These are phyloP conservation scores for Cynopterus brachyotis DNA, from an alignment of 2,113 vertebrate genomes.

Conservation along the genomic window DNA sequence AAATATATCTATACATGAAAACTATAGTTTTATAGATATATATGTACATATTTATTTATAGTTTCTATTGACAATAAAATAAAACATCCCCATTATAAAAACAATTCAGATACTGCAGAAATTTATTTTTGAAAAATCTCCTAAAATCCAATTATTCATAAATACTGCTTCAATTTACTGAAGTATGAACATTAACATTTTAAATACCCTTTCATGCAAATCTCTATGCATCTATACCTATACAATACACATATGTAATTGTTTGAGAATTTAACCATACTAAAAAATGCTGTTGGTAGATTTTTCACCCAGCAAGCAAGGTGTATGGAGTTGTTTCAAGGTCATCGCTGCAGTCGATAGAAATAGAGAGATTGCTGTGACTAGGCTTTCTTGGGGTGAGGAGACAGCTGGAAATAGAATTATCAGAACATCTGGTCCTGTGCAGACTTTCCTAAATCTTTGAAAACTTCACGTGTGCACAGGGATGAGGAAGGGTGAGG, in stretches of 20 bases:
- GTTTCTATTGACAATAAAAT: conserved; percentile 11
- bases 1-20: not conserved
- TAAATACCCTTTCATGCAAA: not conserved
- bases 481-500: not conserved
- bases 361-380: not conserved
- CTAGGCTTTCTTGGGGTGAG: not conserved
- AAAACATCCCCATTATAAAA: not conserved
- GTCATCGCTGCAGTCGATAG: not conserved
- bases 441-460: not conserved
- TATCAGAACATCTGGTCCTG: not conserved
- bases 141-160: not conserved
- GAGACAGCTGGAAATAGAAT: not conserved
- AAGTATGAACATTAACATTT: not conserved
- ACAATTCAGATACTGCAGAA: not conserved
- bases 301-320: not conserved
- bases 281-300: not conserved
- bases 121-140: not conserved
- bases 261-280: not conserved
- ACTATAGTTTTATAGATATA: not conserved
- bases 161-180: not conserved
- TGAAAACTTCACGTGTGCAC: rapidly evolving
- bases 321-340: not conserved
- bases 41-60: not conserved
- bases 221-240: not conserved
- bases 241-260: not conserved